Evolutionary conservation across 2,113 vertebrate genomes (phyloP).

Genomic region (Lamprologus callipterus): DNA sequence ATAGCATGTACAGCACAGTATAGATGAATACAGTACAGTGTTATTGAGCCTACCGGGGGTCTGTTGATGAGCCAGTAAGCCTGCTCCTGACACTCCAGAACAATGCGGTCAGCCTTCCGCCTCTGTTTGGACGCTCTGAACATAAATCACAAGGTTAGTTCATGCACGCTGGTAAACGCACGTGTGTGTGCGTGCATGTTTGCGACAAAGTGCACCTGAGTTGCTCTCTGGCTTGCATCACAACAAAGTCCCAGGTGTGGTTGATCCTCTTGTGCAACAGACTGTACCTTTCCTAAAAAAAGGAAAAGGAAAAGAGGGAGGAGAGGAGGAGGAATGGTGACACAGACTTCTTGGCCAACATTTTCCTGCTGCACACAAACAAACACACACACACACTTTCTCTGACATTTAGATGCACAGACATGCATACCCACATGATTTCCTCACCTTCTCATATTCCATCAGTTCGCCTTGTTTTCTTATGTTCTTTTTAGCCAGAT

Average conservation of each 20-base stretch:
- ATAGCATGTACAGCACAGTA: not conserved
- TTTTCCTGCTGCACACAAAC: not conserved
- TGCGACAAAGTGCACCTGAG: conserved; percentile 70
- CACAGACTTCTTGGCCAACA: not conserved
- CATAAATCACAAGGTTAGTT: not conserved
- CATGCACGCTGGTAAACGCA: not conserved
- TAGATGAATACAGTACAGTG: not conserved
- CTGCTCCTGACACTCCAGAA: conserved; percentile 91
- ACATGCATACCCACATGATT: not conserved
- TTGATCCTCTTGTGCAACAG: conserved; percentile 85
- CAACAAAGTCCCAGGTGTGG: conserved; percentile 93
- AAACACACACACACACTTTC: not conserved
- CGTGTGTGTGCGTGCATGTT: accelerated
- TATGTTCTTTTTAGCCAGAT: conserved; percentile 93
- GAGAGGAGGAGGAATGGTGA: not conserved
- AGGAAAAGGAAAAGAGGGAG: not conserved
- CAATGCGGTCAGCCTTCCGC: conserved; percentile 87
- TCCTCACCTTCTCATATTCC: conserved; percentile 86
- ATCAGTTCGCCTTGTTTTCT: conserved; percentile 83
- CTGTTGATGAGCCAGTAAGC: conserved; percentile 91
- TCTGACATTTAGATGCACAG: not conserved
- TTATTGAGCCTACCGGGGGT: conserved; percentile 71
- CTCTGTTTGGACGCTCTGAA: conserved; percentile 87
- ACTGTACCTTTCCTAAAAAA: conserved; percentile 80
- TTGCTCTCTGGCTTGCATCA: conserved; percentile 94